These are phyloP conservation scores for Limnephilus auricula DNA, from an alignment of 2,888 invertebrate species.

Conservation along the genomic window DNA sequence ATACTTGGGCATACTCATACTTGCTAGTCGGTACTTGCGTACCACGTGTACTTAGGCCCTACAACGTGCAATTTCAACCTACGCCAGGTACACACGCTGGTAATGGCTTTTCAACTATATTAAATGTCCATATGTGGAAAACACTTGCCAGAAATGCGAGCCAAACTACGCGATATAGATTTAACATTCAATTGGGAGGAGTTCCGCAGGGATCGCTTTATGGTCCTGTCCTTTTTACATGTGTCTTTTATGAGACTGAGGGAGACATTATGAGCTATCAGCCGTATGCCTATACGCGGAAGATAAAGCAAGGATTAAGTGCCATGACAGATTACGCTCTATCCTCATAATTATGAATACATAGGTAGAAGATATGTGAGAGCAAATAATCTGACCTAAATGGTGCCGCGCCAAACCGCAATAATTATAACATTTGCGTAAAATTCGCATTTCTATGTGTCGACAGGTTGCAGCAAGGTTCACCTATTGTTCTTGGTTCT, in stretches of 20 bases:
- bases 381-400: conserved; percentile 9
- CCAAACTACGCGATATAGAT: background rate
- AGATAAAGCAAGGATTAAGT: background rate
- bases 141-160: background rate
- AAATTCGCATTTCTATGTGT: conserved; percentile 29
- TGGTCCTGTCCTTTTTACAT: background rate
- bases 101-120: background rate
- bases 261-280: background rate
- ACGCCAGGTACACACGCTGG: background rate
- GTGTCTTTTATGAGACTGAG: background rate
- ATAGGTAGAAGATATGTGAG: background rate
- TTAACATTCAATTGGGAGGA: background rate
- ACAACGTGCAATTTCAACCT: background rate
- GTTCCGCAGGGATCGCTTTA: background rate
- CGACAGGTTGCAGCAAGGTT: background rate
- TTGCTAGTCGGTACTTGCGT: background rate
- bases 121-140: background rate
- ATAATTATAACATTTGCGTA: conserved; percentile 9
- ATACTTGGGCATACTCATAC: background rate
- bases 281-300: background rate
- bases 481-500: background rate
- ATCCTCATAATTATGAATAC: background rate
- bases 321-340: background rate
- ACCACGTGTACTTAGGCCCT: background rate
- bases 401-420: background rate